A percentile compares a stretch with the other conserved stretches of the same genome.
Evolutionary conservation across 1,140 invertebrate species (phyloP).

Genomic region (Coboldia fuscipes): DNA sequence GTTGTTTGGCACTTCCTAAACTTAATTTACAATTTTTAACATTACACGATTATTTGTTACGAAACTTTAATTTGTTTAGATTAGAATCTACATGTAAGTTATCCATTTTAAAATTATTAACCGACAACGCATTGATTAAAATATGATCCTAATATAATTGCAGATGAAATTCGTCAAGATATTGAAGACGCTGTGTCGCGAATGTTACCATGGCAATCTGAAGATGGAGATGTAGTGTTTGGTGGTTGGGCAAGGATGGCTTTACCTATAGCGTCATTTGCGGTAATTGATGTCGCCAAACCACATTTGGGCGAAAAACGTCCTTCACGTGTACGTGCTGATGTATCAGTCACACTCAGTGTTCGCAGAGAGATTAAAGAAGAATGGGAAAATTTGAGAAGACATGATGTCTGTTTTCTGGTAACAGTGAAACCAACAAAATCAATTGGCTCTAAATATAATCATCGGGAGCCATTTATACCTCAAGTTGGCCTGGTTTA

Average conservation of each 20-base stretch:
- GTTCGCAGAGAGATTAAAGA: constrained; percentile 75
- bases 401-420: constrained; percentile 95
- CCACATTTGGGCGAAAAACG: constrained; percentile 82
- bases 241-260: constrained; percentile 88
- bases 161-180: constrained; percentile 95
- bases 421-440: constrained; percentile 71
- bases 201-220: constrained; percentile 82
- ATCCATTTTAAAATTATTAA: neutral
- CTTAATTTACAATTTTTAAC: constrained; percentile 97
- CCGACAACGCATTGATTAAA: neutral
- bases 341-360: constrained; percentile 81
- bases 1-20: constrained; percentile 87
- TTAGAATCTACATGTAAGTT: constrained; percentile 90
- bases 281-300: constrained; percentile 84
- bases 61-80: constrained; percentile 96
- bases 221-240: constrained; percentile 73
- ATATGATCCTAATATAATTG: constrained; percentile 10
- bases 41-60: constrained; percentile 89
- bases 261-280: constrained; percentile 78
- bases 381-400: constrained; percentile 93
- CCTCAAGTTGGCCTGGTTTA: constrained; percentile 77
- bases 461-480: constrained; percentile 61
- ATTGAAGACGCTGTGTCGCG: constrained; percentile 91
- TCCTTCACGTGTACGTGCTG: constrained; percentile 83
- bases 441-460: constrained; percentile 63